Conservation (phyloP, 1,140 invertebrate species). For the Globodera ellingtonae region DNA sequence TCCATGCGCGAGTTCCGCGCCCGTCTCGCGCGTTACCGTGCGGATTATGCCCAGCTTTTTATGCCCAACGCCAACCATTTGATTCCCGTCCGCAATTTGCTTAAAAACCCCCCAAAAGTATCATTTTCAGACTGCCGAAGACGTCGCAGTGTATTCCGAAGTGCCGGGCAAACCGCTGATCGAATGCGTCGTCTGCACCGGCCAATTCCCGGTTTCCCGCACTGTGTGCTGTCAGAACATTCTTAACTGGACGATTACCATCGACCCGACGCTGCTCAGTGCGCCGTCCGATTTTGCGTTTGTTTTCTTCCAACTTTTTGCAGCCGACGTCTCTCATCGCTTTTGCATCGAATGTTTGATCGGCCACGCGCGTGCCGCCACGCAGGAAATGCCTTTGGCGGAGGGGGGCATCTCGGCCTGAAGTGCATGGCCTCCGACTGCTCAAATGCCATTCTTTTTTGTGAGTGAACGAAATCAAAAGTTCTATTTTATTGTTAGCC, state of each 20-base stretch:
- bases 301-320: neutral
- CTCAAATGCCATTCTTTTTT: constrained; percentile 42
- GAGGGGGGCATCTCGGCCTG: constrained; percentile 40
- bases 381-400: constrained; percentile 44
- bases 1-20: constrained; percentile 21
- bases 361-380: constrained; percentile 36
- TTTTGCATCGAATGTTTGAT: constrained; percentile 41
- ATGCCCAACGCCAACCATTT: neutral
- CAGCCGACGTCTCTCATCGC: constrained; percentile 15
- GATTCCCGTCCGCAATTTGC: constrained; percentile 1
- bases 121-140: neutral
- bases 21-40: constrained; percentile 15
- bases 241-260: neutral
- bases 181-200: constrained; percentile 28
- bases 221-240: constrained; percentile 13
- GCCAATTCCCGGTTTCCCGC: constrained; percentile 10
- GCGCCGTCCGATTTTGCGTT: neutral
- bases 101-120: neutral
- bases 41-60: constrained; percentile 31
- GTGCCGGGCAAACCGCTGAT: neutral
- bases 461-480: constrained; percentile 27
- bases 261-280: neutral
- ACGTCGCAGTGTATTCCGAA: neutral
- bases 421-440: constrained; percentile 38
- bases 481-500: constrained; percentile 23